Evolutionary conservation across 2,113 vertebrate species (phyloP), one percentile per base, ranked within the genome.

Genomic region (Barnardius zonarius): DNA sequence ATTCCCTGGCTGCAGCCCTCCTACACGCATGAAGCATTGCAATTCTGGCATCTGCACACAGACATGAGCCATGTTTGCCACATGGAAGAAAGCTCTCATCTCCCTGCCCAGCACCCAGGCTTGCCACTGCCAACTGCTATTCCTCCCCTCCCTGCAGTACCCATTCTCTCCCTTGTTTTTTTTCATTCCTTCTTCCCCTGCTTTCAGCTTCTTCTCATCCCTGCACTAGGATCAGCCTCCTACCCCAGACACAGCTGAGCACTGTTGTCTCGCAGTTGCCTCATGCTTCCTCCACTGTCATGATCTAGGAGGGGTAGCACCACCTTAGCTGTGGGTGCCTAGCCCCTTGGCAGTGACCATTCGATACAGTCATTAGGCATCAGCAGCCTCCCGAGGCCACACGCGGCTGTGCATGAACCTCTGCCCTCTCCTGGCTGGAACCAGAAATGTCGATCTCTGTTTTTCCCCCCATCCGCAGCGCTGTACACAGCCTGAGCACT

Each of bases 351-450:
- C n/a, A 23, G 57, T 1, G 31, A 12, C 30, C 41, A 6, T 4
- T 7, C 17, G 6, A 17, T 12, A n/a, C 17, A 66, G 13, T 7
- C 66, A 2, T 5, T 7, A 17, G 6, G 5, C 1, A 4, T 1
- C 28, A 11, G 63, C 37, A 39, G 73, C 55, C 16, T 62, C 61
- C 72, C 49, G 51, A 25, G 48, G 31, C 88, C 86, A 15, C 54
- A 0, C 7, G 31, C 2, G 33, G 57, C 6, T 13, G 46, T 3
- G 35, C 4, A 4, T 11, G 46, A 90, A 11, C 57, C 64, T 52
- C 83, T 86, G 94, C 93, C 95, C 95, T 93, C 96, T 96, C 79
- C 92, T 91, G 96, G 92, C 73, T 55, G 64, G 31, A 75, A 72
- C 46, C 24, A 39, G 92, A 30, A 88, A 33, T 3, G 72, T 9